Base-by-base conservation (phyloP, 64 coral and sea anemone genomes). In the Porites australiensis region DNA sequence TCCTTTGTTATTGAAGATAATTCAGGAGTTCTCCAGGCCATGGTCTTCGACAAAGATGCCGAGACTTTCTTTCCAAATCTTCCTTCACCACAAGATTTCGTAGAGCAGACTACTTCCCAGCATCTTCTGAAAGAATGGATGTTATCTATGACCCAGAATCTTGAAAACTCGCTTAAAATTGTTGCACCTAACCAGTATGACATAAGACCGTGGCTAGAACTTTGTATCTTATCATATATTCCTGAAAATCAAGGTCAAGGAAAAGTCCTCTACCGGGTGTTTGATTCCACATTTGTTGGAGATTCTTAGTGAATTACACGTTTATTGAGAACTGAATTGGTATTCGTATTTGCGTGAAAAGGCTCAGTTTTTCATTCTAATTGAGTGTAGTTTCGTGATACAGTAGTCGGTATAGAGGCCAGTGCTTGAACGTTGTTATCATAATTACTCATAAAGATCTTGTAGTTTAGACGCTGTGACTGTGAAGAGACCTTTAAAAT, bases 41-140 rank as follows among this genome's bases (percentile, higher is more conserved):
- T 90, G 80, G 65, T 96, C 43, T 96, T 96, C 47, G 91, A 93
- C n/a, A 81, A 86, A 9, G 95, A 96, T 87, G 95, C 78, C 16
- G 44, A 11, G 5, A 18, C 61, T 8, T 93, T 96, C 45, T 83
- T 96, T 20, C 77, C 87, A 16, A 88, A 87, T 20, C 91, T 96
- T 8, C 86, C 95, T 23, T 65, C 91, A 44, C 91, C 95, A 64
- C 77, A 93, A 37, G 52, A 78, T 3, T 96, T 96, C 70, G 64
- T 90, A 81, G 27, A 15, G 13, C 60, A 80, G 27, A 14, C 72
- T 46, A 14, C 55, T 74, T n/a, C 61, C 82, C 95, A 96, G 47
- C 10, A 82, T 3, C 15, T 21, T 4, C n/a, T 94, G 10, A 11
- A 19, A 13, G 80, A 90, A 8, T 80, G 68, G 72, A 87, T 96